These are phyloP conservation scores for Galerucella calmariensis DNA, from an alignment of 2,888 invertebrate species.

Conservation along the genomic window DNA sequence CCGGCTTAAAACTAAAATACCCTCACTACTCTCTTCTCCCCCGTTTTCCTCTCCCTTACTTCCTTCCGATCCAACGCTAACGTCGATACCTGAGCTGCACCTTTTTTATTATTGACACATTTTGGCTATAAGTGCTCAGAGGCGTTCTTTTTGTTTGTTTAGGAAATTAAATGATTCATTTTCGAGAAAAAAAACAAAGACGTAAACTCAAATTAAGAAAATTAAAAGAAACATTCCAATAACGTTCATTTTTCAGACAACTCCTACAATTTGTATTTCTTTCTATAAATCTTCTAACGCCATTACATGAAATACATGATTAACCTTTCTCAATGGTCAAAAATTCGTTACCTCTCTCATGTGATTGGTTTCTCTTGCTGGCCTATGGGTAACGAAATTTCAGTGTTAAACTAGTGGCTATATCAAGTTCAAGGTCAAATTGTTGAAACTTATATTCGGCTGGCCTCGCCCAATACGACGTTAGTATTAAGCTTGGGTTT, in stretches of 20 bases:
- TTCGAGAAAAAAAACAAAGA: neutral
- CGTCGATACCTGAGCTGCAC: slow-evolving; percentile 44
- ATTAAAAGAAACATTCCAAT: neutral
- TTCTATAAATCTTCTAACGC: neutral
- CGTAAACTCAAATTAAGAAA: too few relatives aligned
- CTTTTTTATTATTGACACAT: slow-evolving; percentile 48
- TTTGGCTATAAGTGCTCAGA: slow-evolving; percentile 38
- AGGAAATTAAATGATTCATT: neutral
- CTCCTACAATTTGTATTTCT: neutral
- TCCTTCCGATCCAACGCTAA: slow-evolving; percentile 34
- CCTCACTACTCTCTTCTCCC: slow-evolving; percentile 33
- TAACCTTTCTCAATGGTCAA: slow-evolving; percentile 27
- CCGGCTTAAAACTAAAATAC: slow-evolving; percentile 52
- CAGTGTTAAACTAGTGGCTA: slow-evolving; percentile 32
- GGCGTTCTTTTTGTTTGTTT: slow-evolving; percentile 19
- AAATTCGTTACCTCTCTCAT: slow-evolving; percentile 8
- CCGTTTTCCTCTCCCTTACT: slow-evolving; percentile 15
- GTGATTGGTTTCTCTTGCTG: slow-evolving; percentile 26
- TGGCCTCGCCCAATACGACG: slow-evolving; percentile 38
- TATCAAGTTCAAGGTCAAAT: slow-evolving; percentile 40
- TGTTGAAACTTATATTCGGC: slow-evolving; percentile 34
- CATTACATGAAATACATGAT: neutral
- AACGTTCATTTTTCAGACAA: neutral
- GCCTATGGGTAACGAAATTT: slow-evolving; percentile 36
- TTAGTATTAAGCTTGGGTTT: slow-evolving; percentile 31